Percentiles rank a stretch among this genome's conserved stretches.
Conservation (phyloP, 2,113 vertebrate species). For the Sterna hirundo region DNA sequence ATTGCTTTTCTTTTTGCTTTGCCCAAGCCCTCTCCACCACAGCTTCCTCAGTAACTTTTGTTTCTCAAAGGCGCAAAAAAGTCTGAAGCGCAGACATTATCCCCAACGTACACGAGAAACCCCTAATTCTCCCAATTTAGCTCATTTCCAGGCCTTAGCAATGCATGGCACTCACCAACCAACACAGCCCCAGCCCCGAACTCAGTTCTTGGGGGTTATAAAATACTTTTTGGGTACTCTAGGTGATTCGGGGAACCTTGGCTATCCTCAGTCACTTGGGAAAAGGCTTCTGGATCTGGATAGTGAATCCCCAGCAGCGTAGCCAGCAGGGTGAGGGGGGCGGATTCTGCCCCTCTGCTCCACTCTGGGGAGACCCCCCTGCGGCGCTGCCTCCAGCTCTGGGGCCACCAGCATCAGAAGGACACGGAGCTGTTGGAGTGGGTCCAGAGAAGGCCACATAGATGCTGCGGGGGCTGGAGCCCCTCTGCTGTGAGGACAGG, state of each 20-base stretch:
- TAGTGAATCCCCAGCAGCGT: neutral
- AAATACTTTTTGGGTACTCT: neutral
- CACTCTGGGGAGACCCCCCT: neutral
- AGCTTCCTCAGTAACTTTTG: neutral
- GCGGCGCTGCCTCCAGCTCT: neutral
- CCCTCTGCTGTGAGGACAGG: neutral
- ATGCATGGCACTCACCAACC: neutral
- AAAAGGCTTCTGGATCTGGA: neutral
- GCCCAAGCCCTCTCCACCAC: neutral
- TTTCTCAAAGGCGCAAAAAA: neutral
- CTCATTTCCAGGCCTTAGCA: neutral
- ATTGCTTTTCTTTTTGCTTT: neutral
- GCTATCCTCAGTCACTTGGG: neutral
- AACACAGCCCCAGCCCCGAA: neutral
- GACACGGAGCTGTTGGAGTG: neutral
- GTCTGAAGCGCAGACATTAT: neutral
- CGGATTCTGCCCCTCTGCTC: neutral
- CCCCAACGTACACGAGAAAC: neutral
- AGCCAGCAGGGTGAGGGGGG: neutral
- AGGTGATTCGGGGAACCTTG: neutral
- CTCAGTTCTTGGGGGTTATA: neutral
- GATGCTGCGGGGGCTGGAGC: neutral
- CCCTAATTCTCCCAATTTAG: rapidly evolving
- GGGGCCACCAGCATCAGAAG: neutral
- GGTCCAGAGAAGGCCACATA: neutral